Conservation (phyloP, 2,113 vertebrate genomes). For the Puffinus mauretanicus region DNA sequence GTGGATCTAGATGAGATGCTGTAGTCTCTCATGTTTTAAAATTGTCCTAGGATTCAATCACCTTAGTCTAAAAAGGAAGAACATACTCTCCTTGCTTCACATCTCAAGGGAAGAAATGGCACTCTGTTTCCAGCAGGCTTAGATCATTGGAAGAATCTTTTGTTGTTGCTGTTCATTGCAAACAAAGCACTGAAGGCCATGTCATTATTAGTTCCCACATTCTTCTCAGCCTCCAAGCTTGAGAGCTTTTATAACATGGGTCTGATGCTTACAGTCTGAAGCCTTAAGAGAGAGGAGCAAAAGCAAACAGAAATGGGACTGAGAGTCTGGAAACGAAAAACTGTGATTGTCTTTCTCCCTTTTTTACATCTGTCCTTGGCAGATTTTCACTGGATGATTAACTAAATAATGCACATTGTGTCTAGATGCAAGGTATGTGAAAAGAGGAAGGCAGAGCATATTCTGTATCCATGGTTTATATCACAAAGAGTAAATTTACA, state of each 20-base stretch:
- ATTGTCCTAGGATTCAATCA: background rate
- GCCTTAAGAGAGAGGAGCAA: conserved; percentile 19
- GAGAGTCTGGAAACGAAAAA: background rate
- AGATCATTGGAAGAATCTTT: conserved; percentile 54
- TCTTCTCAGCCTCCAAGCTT: conserved; percentile 39
- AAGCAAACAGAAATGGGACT: conserved; percentile 29
- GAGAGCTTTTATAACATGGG: conserved; percentile 29
- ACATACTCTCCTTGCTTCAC: background rate
- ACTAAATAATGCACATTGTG: conserved; percentile 11
- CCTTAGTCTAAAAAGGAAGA: background rate
- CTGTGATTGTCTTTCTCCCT: background rate
- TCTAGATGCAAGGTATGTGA: background rate
- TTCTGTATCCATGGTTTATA: background rate
- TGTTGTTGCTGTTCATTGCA: conserved; percentile 41
- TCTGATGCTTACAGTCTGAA: conserved; percentile 11
- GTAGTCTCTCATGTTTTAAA: background rate
- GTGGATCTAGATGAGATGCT: background rate
- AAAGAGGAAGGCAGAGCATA: background rate
- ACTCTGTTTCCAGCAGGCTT: conserved; percentile 18
- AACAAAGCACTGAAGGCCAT: conserved; percentile 62
- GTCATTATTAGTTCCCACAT: conserved; percentile 53
- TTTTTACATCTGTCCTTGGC: conserved; percentile 42
- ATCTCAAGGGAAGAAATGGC: conserved; percentile 19
- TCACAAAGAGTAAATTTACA: conserved; percentile 21
- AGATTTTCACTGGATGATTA: background rate